Evolutionary conservation across 2,113 vertebrate species (phyloP).

Genomic region (Nibea albiflora): DNA sequence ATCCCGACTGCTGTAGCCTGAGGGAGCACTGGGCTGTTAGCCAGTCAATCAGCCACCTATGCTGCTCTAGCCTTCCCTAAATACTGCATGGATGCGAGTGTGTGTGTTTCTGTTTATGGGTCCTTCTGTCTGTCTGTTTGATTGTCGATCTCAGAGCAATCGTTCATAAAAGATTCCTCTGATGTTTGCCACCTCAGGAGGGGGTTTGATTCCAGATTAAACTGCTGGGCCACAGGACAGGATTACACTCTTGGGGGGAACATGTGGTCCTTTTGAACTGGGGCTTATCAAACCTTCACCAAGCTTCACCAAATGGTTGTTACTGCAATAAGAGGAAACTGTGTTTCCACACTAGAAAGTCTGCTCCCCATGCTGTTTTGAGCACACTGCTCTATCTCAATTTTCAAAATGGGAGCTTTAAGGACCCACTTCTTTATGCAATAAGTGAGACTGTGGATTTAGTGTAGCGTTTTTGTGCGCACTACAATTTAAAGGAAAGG

Average conservation of each 20-base stretch:
- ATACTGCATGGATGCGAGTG: slow-evolving; percentile 13
- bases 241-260: slow-evolving; percentile 68
- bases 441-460: background rate
- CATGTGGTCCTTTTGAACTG: slow-evolving; percentile 68
- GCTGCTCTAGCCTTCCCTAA: slow-evolving; percentile 30
- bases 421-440: background rate
- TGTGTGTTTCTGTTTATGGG: background rate
- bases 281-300: slow-evolving; percentile 44
- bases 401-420: no score
- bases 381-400: no score
- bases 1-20: slow-evolving; percentile 35
- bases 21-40: slow-evolving; percentile 6
- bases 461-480: background rate
- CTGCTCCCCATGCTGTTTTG: background rate
- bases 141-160: slow-evolving; percentile 26
- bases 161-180: slow-evolving; percentile 45
- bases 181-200: slow-evolving; percentile 56
- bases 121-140: slow-evolving; percentile 33
- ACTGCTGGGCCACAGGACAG: slow-evolving; percentile 49
- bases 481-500: background rate
- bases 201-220: slow-evolving; percentile 66
- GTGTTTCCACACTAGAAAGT: background rate
- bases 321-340: background rate
- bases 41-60: slow-evolving; percentile 54
- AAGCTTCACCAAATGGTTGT: background rate